phyloP scores from a whole-genome alignment of 2,113 vertebrate genomes.

The Rhadina sibilatrix region DNA sequence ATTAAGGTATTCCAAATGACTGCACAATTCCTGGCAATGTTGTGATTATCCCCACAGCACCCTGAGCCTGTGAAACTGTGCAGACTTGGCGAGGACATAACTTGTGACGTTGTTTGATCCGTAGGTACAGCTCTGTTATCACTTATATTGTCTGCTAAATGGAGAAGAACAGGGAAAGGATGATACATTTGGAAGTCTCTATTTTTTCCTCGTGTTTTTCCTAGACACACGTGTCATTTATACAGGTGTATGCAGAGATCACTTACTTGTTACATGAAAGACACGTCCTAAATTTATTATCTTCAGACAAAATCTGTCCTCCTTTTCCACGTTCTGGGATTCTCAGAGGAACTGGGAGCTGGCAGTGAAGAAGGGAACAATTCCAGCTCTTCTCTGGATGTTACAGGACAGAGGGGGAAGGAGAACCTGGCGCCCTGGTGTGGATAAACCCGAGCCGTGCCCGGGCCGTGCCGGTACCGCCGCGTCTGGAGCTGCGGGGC shows the following conservation, averaged over 20 bases:
- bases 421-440: fast-evolving
- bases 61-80: neutral
- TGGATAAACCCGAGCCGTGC: neutral
- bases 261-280: neutral
- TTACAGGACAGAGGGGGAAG: fast-evolving
- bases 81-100: neutral
- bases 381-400: neutral
- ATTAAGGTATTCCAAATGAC: neutral
- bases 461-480: neutral
- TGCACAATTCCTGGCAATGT: neutral
- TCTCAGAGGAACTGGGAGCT: neutral
- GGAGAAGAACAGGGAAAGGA: neutral
- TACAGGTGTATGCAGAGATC: neutral
- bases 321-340: neutral
- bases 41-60: neutral
- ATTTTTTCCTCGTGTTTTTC: neutral
- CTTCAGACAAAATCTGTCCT: neutral
- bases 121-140: neutral
- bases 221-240: neutral
- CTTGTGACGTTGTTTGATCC: neutral
- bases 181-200: neutral
- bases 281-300: neutral
- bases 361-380: neutral
- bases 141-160: neutral
- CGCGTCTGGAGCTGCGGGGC: neutral